Percentiles rank a stretch among this genome's conserved stretches.
Evolutionary conservation across 2,888 invertebrate genomes (phyloP).

Genomic region (Drosophila falleni): DNA sequence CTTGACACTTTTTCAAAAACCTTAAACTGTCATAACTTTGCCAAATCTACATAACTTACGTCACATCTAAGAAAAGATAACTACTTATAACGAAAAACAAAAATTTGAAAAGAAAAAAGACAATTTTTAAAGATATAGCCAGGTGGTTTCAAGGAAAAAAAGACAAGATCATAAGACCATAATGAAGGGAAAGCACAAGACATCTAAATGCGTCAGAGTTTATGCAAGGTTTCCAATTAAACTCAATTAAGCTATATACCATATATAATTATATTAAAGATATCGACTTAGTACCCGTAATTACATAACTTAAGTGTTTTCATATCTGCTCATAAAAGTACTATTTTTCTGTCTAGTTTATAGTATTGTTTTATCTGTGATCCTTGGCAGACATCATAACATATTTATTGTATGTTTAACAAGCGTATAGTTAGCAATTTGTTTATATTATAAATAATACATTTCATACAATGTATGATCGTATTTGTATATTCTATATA

Average conservation of each 20-base stretch:
- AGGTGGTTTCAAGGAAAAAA: conserved; percentile 46
- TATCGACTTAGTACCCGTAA: neutral
- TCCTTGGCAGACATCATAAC: conserved; percentile 35
- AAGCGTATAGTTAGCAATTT: conserved; percentile 47
- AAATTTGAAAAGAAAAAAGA: conserved; percentile 18
- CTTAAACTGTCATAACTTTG: too few relatives aligned
- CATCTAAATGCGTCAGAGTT: conserved; percentile 2
- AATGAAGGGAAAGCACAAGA: conserved; percentile 2
- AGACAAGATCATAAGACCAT: neutral
- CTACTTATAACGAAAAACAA: neutral
- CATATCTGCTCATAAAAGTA: neutral
- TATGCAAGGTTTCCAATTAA: conserved; percentile 9
- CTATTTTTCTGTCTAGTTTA: conserved; percentile 6
- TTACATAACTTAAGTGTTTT: conserved; percentile 1
- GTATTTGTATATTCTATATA: neutral
- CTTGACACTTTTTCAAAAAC: too few relatives aligned
- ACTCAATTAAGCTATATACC: neutral
- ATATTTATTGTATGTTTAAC: conserved; percentile 57
- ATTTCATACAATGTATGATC: conserved; percentile 8
- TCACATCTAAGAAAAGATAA: too few relatives aligned
- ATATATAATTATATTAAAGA: neutral
- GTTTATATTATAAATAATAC: conserved; percentile 14
- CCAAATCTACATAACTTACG: too few relatives aligned
- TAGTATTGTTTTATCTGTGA: conserved; percentile 19
- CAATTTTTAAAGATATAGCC: conserved; percentile 19